Base-by-base conservation (phyloP, 1,140 invertebrate species). In the Musca domestica region DNA sequence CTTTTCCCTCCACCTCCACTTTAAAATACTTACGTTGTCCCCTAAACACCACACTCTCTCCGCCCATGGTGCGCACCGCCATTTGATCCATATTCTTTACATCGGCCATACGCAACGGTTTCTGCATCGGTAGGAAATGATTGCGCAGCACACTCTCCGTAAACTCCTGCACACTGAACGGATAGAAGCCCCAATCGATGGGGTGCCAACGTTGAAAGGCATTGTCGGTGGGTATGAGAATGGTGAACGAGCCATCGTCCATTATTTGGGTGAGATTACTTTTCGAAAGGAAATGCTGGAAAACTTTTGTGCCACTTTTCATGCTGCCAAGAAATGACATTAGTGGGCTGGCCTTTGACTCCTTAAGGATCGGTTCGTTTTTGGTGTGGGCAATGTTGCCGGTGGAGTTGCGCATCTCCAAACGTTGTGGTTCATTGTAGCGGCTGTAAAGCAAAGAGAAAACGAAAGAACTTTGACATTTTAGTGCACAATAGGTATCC, bases 171-270 rank as follows among this genome's bases (percentile, higher is more conserved):
- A 89, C 87, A 70, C 85, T 85, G 75, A 89, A 89, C 4, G 88
- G 88, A 76, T 89, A 88, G 79, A 89, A 89, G 41, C 88, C 88
- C 87, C 87, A 89, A 77, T 89, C 87, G 69, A 89, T 88, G 47
- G 88, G 87, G 78, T 88, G 87, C 86, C 87, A 89, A 67, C 86
- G 76, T 73, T 88, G 87, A 75, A 89, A 89, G 61, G 88, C 88
- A 71, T 85, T 83, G 76, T 88, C 87, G 15, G 85, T 86, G 6
- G 88, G 88, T 68, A 89, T 84, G 67, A 89, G 83, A 9, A 88
- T 86, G 9, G 87, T 89, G 71, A 88, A 89, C 61, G 86, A 82
- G 70, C 85, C 84, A 72, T 85, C 87, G 73, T 87, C 84, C 68
- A 88, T 82, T 65, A 84, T 79, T 69, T 83, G 81, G 46, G 86